phyloP scores from a whole-genome alignment of 2,888 invertebrate genomes.

The Eremobia ochroleuca region DNA sequence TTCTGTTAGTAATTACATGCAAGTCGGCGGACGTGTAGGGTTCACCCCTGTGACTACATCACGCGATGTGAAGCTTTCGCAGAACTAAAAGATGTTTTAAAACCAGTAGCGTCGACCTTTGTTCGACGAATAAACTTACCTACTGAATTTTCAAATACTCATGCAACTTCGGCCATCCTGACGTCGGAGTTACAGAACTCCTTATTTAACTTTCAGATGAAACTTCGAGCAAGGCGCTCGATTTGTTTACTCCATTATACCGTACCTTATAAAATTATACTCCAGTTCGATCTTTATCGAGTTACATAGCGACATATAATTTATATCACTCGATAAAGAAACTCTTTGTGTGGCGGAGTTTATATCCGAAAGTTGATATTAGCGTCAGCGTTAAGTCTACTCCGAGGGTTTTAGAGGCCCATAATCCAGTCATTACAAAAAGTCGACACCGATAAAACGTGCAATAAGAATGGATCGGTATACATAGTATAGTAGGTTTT shows the following conservation, averaged over 20 bases:
- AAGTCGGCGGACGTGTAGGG: conserved; percentile 79
- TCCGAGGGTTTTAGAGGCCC: conserved; percentile 79
- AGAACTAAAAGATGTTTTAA: conserved; percentile 68
- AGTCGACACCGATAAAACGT: conserved; percentile 83
- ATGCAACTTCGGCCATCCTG: conserved; percentile 70
- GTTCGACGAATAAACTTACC: conserved; percentile 50
- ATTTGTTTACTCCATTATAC: conserved; percentile 64
- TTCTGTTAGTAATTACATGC: conserved; percentile 86
- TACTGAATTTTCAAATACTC: conserved; percentile 74
- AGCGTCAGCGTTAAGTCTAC: conserved; percentile 69
- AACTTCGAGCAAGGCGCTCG: conserved; percentile 64
- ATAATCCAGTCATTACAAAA: conserved; percentile 82
- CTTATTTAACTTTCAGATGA: conserved; percentile 77
- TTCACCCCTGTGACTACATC: conserved; percentile 77
- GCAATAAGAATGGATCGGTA: conserved; percentile 78
- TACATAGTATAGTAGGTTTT: conserved; percentile 60
- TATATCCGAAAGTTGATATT: conserved; percentile 68
- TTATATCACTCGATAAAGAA: conserved; percentile 66
- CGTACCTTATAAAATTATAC: conserved; percentile 63
- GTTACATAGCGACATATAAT: conserved; percentile 57
- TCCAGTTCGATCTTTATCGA: conserved; percentile 59
- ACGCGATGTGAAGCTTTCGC: conserved; percentile 83
- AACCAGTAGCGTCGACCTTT: conserved; percentile 56
- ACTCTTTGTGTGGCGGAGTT: conserved; percentile 68
- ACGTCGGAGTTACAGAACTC: conserved; percentile 62